A percentile compares a stretch with the other conserved stretches of the same genome.
Evolutionary conservation across 2,797 vertebrate species (phyloP).

Genomic region (Pseudochromis fuscus): DNA sequence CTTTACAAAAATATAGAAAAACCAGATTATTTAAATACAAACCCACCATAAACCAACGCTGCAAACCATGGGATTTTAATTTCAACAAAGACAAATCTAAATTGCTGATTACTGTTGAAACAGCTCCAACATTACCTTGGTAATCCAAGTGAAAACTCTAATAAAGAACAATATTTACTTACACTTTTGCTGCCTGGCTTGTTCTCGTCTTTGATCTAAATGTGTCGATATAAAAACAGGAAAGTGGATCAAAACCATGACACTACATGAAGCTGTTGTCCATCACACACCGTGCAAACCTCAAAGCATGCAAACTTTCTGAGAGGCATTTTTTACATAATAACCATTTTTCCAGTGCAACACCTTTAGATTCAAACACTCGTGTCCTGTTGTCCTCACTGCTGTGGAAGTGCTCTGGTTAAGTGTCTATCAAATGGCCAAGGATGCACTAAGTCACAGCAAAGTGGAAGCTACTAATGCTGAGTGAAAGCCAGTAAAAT

Average conservation of each 20-base stretch:
- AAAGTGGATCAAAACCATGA: constrained; percentile 61
- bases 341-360: background rate
- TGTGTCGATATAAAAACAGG: constrained; percentile 67
- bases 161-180: constrained; percentile 78
- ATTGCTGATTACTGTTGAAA: background rate
- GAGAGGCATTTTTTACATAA: background rate
- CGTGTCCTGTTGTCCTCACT: background rate
- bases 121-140: background rate
- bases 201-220: constrained; percentile 97
- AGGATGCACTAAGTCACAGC: background rate
- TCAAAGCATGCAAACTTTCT: constrained; percentile 59
- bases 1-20: too few species aligned
- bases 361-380: background rate
- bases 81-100: too few species aligned
- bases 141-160: background rate
- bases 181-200: constrained; percentile 89
- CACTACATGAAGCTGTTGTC: constrained; percentile 5
- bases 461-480: background rate
- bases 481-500: constrained; percentile 7
- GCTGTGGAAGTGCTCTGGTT: background rate
- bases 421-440: background rate
- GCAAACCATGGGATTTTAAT: too few species aligned
- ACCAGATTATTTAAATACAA: too few species aligned
- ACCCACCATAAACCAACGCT: too few species aligned
- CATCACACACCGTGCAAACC: constrained; percentile 55